phyloP scores from a whole-genome alignment of 2,797 vertebrate species.

The Coluber constrictor region DNA sequence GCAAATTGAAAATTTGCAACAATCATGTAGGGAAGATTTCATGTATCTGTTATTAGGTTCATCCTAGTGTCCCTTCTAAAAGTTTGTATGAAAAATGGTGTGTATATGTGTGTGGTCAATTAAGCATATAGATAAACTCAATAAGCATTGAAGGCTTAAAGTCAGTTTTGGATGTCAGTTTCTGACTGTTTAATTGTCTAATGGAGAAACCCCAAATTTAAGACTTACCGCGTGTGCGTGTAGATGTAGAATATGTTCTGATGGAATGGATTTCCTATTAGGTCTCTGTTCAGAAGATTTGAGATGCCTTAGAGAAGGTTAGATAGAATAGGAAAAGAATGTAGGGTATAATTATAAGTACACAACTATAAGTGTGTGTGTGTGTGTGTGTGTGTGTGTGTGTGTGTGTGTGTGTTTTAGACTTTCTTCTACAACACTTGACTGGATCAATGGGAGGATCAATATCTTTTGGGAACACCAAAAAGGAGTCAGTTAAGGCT shows the following conservation, averaged over 20 bases:
- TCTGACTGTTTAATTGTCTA: not conserved
- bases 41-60: not conserved
- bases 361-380: too few relatives aligned
- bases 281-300: not conserved
- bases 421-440: not conserved
- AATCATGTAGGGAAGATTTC: not conserved
- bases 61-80: not conserved
- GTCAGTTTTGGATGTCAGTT: not conserved
- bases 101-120: not conserved
- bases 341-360: not conserved
- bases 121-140: not conserved
- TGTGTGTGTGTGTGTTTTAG: not conserved
- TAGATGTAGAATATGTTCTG: not conserved
- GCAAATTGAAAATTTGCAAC: not conserved
- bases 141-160: not conserved
- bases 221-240: not conserved
- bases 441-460: not conserved
- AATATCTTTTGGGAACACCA: not conserved
- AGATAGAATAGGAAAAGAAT: not conserved
- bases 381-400: not conserved
- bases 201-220: not conserved
- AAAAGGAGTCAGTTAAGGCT: not conserved
- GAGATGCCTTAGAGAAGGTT: not conserved
- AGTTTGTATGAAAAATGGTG: not conserved
- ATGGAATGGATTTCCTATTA: not conserved